Base-by-base conservation (phyloP, 2,113 vertebrate genomes). In the Chamaetylas fuelleborni region DNA sequence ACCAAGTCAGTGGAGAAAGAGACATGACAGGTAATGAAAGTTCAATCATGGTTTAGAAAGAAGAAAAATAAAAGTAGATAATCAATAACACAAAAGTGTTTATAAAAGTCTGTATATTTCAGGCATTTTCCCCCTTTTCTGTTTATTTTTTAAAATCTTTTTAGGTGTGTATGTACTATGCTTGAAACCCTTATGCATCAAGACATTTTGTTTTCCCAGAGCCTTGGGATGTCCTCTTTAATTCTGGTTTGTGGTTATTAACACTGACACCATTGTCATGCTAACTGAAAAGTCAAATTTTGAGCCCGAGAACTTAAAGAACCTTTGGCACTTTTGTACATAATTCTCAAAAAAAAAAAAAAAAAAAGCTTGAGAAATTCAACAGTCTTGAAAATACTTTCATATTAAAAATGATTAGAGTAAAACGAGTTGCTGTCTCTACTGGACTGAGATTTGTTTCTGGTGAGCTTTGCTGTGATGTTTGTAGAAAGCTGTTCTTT, bases 251-350 rank as follows among this genome's bases (percentile, higher is more conserved):
- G 81, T 84, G 92, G 29, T 93, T 96, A 95, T 95, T 96, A 95
- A 91, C 77, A 89, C 86, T 97, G 96, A 97, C 91, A 94, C 92
- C 74, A 95, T 96, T 95, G 95, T 96, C 96, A 92, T 96, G 92
- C 95, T 96, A 96, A 97, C 95, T 94, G 96, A 93, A 89, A 96
- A 96, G 86, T 86, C 77, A 87, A 47, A 95, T 93, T 96, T 93
- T 92, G 91, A 94, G 92, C 92, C 89, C 38, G 69, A 87, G n/a
- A 84, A 92, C 86, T 84, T 92, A 89, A 78, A 94, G 76, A 83
- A 94, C 88, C 95, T 91, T 92, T 95, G 92, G 86, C 89, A 81
- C 45, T 91, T 92, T 83, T 79, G 24, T 5, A 53, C 11, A 40
- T 69, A 86, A 78, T 81, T 89, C 80, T 81, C 24, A 26, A 81